Evolutionary conservation across 2,113 vertebrate species (phyloP).

Genomic region (Himantopus leucocephalus): DNA sequence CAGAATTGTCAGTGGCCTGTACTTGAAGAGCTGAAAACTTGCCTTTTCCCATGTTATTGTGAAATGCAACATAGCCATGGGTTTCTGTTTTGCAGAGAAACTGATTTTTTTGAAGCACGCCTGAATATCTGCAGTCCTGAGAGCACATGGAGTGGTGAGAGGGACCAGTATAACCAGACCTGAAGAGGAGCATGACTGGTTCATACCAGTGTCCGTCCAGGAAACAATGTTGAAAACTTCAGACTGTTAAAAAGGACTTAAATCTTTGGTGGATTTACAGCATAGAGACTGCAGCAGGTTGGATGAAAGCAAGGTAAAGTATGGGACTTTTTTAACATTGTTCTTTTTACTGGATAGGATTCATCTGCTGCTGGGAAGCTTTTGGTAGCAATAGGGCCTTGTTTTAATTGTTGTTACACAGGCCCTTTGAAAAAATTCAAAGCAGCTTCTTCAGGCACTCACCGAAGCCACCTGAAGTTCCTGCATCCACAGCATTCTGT

Average conservation of each 20-base stretch:
- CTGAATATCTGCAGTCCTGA: background rate
- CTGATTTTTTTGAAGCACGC: accelerated
- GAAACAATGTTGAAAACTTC: background rate
- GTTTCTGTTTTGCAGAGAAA: background rate
- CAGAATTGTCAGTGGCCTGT: background rate
- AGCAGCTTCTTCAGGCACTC: background rate
- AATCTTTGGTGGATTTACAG: background rate
- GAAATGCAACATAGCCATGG: background rate
- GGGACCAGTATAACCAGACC: background rate
- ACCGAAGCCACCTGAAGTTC: background rate
- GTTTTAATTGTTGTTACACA: background rate
- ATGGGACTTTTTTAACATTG: background rate
- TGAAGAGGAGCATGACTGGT: background rate
- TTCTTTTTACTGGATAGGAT: background rate
- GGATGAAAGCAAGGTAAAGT: background rate
- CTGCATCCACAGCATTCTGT: background rate
- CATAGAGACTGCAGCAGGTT: background rate
- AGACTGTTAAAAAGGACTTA: background rate
- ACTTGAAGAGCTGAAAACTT: background rate
- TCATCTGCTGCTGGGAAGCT: background rate
- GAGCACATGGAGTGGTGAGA: background rate
- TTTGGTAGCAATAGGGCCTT: background rate
- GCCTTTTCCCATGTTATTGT: background rate
- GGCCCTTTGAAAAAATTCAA: background rate
- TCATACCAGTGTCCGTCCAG: background rate